Conservation (phyloP, 2,888 invertebrate genomes). For the Apotomis turbidana region DNA sequence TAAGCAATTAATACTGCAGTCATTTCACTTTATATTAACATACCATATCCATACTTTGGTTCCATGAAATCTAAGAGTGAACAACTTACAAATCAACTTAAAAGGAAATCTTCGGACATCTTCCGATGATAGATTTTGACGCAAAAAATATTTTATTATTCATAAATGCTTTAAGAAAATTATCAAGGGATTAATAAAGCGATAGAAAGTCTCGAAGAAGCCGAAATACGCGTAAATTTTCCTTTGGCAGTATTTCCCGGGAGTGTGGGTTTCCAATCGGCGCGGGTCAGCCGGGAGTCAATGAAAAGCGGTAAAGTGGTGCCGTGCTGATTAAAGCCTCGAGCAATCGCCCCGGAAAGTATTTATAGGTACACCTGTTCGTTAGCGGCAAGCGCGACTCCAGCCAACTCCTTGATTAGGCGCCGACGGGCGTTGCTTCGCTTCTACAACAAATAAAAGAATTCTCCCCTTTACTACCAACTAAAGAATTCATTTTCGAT, state of each 20-base stretch:
- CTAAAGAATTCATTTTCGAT: conserved; percentile 65
- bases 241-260: conserved; percentile 67
- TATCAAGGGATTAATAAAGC: conserved; percentile 53
- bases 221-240: conserved; percentile 70
- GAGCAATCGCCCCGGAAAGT: conserved; percentile 82
- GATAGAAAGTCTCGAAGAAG: conserved; percentile 53
- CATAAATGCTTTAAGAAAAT: neutral
- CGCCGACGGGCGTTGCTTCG: conserved; percentile 78
- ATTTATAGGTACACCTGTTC: conserved; percentile 84
- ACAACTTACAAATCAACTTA: too few relatives aligned
- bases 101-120: neutral
- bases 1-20: neutral
- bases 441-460: conserved; percentile 79
- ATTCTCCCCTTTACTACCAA: conserved; percentile 68
- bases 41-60: neutral
- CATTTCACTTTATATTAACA: neutral
- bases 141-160: neutral
- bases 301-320: conserved; percentile 82
- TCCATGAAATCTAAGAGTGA: too few relatives aligned
- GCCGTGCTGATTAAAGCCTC: conserved; percentile 83
- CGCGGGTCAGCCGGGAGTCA: conserved; percentile 78
- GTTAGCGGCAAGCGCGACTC: conserved; percentile 72
- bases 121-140: neutral
- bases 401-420: conserved; percentile 84
- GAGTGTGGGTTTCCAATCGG: conserved; percentile 80